phyloP scores from a whole-genome alignment of 2,797 vertebrate species.

The Phoxinus dragarum region DNA sequence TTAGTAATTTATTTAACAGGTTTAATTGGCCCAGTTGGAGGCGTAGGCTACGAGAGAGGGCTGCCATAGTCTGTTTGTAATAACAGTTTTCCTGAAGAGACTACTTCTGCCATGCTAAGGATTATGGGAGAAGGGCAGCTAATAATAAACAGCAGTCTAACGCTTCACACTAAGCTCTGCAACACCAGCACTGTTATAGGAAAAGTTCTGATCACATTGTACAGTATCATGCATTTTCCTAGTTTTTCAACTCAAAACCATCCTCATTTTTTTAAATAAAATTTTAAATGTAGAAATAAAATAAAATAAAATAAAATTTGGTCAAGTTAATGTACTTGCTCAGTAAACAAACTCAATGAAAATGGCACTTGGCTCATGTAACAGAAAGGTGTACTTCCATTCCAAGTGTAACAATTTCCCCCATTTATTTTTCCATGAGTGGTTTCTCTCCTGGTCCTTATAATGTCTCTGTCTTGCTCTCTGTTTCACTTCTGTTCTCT shows the following conservation, averaged over 20 bases:
- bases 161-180: conserved; percentile 25
- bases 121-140: conserved; percentile 43
- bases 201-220: neutral
- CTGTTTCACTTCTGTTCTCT: neutral
- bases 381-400: neutral
- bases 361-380: neutral
- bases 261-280: neutral
- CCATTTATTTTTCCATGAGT: neutral
- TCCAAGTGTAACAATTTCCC: conserved; percentile 1
- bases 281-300: neutral
- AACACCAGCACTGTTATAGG: conserved; percentile 10
- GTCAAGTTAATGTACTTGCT: neutral
- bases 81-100: conserved; percentile 59
- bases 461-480: conserved; percentile 20
- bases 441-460: neutral
- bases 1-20: conserved; percentile 65
- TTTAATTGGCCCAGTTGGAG: conserved; percentile 65
- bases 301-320: neutral
- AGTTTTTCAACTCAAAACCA: neutral
- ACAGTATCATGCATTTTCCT: neutral
- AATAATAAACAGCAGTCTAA: conserved; percentile 51
- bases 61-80: conserved; percentile 58
- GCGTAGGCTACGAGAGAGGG: conserved; percentile 34
- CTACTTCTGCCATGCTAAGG: conserved; percentile 38
- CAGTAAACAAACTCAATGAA: neutral